Evolutionary conservation across 2,797 vertebrate genomes (phyloP), one percentile per base, ranked within the genome.

Genomic region (Melanotaenia parkinsoni): DNA sequence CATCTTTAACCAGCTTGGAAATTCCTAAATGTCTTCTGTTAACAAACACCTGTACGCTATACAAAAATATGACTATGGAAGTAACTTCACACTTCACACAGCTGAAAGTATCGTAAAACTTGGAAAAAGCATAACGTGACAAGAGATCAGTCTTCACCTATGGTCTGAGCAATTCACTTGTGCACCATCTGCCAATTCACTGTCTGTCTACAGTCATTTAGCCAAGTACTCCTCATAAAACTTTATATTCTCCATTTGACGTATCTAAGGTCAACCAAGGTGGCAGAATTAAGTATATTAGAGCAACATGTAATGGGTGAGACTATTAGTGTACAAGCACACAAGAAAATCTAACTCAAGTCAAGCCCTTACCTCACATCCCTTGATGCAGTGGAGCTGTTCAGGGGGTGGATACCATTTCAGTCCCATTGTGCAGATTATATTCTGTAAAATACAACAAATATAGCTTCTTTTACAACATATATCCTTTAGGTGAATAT

Each of bases 391-490:
- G 91, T 96, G 96, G 67, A 99, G 96, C 74, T 95, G 86, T 69
- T 96, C 94, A 60, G 97, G 97, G 67, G 96, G 95, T 79, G 98
- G 98, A 85, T 97, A 98, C 98, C 98, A 99, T 93, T 96, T 97
- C 86, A 96, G 95, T 76, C 96, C 96, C 62, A 97, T 98, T 0
- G 98, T 99, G 84, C 98, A 99, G 74, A 98, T 95, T 60, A 99
- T 94, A 64, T 81, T 97, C 98, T 99, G 91, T 63, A 76, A 86
- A 79, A 82, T 18, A 67, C 82, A 62, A 88, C 26, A 77, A 69
- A 58, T 57, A 45, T 11, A 54, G 51, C 1, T 16, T 26, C 5
- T 74, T 32, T 72, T 11, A 59, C 0, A 18, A n/a, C 20, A 35
- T 58, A 65, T 66, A 64, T 56, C 30, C 4, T 24, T 37, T 32